A percentile compares a stretch with the other conserved stretches of the same genome.
Evolutionary conservation across 2,888 invertebrate species (phyloP).

Genomic region (Clivina fossor): DNA sequence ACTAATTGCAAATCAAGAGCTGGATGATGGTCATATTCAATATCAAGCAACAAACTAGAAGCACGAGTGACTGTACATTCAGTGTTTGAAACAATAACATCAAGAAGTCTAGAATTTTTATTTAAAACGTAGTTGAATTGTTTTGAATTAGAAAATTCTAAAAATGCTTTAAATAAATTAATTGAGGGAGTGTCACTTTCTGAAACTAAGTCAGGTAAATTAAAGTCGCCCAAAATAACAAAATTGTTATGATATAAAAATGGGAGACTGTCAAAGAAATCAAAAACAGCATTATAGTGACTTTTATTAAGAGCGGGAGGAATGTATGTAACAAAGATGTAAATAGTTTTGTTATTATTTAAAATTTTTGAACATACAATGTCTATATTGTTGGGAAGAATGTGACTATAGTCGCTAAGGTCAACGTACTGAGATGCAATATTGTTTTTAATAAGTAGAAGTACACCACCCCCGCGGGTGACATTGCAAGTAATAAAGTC

Average conservation of each 20-base stretch:
- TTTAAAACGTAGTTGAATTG: neutral
- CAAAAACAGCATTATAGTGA: no score
- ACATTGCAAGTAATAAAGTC: no score
- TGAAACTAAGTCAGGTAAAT: neutral
- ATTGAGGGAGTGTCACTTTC: neutral
- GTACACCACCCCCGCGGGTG: no score
- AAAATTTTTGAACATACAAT: no score
- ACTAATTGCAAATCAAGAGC: neutral
- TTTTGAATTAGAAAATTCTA: conserved; percentile 4
- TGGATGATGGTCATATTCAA: neutral
- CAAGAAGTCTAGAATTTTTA: neutral
- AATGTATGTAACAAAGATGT: no score
- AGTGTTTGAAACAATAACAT: neutral
- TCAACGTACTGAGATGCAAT: no score
- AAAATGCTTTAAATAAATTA: neutral
- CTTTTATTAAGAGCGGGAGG: no score
- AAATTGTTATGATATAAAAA: neutral
- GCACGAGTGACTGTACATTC: neutral
- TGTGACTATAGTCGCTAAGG: no score
- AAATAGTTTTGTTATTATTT: no score
- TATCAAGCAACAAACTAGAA: neutral
- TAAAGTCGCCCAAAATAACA: neutral
- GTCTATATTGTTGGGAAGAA: no score
- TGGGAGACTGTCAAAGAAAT: no score
- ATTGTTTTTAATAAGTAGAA: no score